Conservation (phyloP, 2,888 invertebrate species). For the Microdon myrmicae region DNA sequence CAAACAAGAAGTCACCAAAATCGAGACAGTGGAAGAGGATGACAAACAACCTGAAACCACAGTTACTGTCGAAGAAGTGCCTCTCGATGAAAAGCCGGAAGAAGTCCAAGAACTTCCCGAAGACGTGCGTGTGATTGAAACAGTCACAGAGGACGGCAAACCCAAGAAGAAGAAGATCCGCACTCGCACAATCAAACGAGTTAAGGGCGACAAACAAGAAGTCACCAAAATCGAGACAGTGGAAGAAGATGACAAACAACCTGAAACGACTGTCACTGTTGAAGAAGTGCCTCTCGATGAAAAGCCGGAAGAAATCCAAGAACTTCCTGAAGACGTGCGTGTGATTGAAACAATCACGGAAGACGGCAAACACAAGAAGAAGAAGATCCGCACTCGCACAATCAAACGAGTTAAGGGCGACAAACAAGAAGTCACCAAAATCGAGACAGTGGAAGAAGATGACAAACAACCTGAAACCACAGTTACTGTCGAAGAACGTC, state of each 20-base stretch:
- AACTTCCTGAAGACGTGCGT: slow-evolving; percentile 1
- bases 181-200: background rate
- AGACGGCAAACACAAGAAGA: slow-evolving; percentile 1
- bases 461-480: background rate
- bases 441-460: slow-evolving; percentile 2
- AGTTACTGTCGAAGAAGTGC: background rate
- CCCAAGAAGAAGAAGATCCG: slow-evolving; percentile 1
- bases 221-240: slow-evolving; percentile 3
- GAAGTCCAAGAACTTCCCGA: background rate
- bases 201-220: slow-evolving; percentile 3
- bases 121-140: background rate
- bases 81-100: background rate
- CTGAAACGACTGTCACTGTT: background rate
- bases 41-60: background rate
- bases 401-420: background rate
- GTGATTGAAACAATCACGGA: background rate
- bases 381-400: background rate
- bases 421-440: slow-evolving; percentile 1
- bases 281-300: slow-evolving; percentile 1
- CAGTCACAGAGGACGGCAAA: background rate
- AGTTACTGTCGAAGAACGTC: background rate
- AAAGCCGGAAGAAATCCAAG: slow-evolving; percentile 1
- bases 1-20: slow-evolving; percentile 9
- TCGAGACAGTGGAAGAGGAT: slow-evolving; percentile 1
- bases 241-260: slow-evolving; percentile 6